Base-by-base conservation (phyloP, 2,113 vertebrate genomes). In the Orcinus orca region DNA sequence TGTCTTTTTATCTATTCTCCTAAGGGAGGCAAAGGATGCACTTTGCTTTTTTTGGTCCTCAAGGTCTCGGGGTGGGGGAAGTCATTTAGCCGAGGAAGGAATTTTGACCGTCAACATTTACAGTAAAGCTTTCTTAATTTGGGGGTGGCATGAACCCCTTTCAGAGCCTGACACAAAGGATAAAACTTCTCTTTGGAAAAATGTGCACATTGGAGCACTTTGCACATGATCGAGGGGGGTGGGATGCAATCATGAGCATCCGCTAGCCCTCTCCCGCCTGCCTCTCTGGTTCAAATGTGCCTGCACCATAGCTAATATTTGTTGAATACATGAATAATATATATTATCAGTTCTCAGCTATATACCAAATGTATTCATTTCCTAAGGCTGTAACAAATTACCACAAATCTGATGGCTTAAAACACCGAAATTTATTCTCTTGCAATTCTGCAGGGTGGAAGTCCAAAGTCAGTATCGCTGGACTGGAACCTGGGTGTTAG, bases 341-440 rank as follows among this genome's bases (percentile, higher is more conserved):
- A 50, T 44, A 25, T 67, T 33, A 76, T 71, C n/a, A 25, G 41
- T 81, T 73, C 76, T 94, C 60, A 76, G 85, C 60, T 29, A 18
- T 77, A 53, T 38, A 38, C 36, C 60, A 85, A 76, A 62, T 23
- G 29, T 17, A 67, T 73, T 88, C 0, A 0, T 80, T 95, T 83
- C 79, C 74, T 70, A 84, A 90, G 41, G 60, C 70, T 88, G 17
- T n/a, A 80, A 88, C 44, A 93, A 88, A 81, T 47, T 21, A 25
- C 20, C 36, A 77, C 38, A 71, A 14, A 33, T 76, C 41, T 81
- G n/a, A 82, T 81, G 44, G 47, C 53, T 95, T 80, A 26, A 85
- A 88, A 88, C 38, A 50, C 14, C 81, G 76, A 93, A 38, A 77
- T 84, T 8, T 70, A 38, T 94, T 76, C 76, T 76, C 82, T 88